A percentile compares a stretch with the other conserved stretches of the same genome.
These are phyloP conservation scores for Hyaena hyaena DNA, from an alignment of 2,113 vertebrate genomes.

Conservation along the genomic window DNA sequence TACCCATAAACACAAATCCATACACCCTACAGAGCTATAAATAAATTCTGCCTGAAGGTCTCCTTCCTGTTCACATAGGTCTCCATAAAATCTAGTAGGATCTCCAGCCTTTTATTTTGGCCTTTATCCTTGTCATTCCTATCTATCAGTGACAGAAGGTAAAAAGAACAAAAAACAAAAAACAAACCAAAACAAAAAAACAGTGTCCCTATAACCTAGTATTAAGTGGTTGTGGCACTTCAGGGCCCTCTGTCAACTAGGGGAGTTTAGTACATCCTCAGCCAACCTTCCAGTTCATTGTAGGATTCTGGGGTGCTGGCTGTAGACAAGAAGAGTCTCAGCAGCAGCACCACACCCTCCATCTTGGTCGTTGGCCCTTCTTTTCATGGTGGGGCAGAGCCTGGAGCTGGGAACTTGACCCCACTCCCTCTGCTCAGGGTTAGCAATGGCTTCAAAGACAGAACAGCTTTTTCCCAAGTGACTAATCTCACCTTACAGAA, in stretches of 20 bases:
- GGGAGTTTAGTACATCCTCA: fast-evolving
- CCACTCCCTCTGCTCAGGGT: background rate
- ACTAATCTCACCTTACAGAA: background rate
- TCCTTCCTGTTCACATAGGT: slow-evolving; percentile 51
- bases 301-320: background rate
- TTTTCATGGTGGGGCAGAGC: no score
- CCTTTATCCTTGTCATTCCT: slow-evolving; percentile 28
- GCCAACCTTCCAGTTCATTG: background rate
- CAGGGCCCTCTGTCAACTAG: background rate
- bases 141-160: slow-evolving; percentile 2
- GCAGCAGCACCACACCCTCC: background rate
- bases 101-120: slow-evolving; percentile 48
- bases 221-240: background rate
- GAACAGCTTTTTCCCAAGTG: background rate
- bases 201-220: background rate
- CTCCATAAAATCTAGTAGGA: slow-evolving; percentile 29
- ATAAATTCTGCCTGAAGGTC: slow-evolving; percentile 32
- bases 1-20: slow-evolving; percentile 10
- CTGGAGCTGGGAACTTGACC: background rate
- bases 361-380: background rate
- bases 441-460: background rate
- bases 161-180: background rate
- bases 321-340: background rate
- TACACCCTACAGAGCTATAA: background rate
- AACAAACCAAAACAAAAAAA: background rate